A percentile compares a stretch with the other conserved stretches of the same genome.
These are phyloP conservation scores for Polypterus bichir DNA, from an alignment of 2,113 vertebrate species.

Conservation along the genomic window DNA sequence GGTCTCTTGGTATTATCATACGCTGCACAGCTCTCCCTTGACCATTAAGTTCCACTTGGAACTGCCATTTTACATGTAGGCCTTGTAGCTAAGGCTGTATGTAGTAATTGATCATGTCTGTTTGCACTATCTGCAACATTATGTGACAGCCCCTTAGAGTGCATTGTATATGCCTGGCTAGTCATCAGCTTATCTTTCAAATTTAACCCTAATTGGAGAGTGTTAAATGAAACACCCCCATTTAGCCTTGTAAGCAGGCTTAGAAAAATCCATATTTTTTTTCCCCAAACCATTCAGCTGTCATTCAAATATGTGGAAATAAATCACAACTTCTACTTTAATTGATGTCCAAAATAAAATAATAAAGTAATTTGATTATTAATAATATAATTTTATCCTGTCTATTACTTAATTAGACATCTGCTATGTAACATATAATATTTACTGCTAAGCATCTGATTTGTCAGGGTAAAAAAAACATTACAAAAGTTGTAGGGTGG, in stretches of 20 bases:
- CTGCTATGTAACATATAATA: no score
- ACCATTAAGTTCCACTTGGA: conserved; percentile 17
- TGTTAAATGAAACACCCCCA: conserved; percentile 48
- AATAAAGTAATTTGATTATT: no score
- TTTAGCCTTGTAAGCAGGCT: conserved; percentile 39
- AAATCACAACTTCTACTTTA: no score
- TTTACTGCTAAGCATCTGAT: no score
- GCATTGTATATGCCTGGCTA: conserved; percentile 29
- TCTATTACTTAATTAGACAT: no score
- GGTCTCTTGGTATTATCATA: conserved; percentile 28
- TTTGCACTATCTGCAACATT: conserved; percentile 33
- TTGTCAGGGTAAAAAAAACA: no score
- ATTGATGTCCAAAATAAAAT: no score
- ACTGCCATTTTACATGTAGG: conserved; percentile 44
- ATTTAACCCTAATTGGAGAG: conserved; percentile 49
- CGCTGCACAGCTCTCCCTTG: conserved; percentile 19
- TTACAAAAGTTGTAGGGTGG: no score
- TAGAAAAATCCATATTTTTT: conserved; percentile 41
- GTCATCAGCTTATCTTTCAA: conserved; percentile 45
- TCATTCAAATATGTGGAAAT: no score
- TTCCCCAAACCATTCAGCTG: conserved; percentile 8
- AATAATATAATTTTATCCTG: no score
- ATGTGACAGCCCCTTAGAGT: conserved; percentile 36
- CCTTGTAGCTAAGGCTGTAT: conserved; percentile 24
- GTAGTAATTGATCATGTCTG: conserved; percentile 34